A percentile compares a stretch with the other conserved stretches of the same genome.
phyloP scores from a whole-genome alignment of 2,888 invertebrate species.

The Scaptodrosophila latifasciaeformis region DNA sequence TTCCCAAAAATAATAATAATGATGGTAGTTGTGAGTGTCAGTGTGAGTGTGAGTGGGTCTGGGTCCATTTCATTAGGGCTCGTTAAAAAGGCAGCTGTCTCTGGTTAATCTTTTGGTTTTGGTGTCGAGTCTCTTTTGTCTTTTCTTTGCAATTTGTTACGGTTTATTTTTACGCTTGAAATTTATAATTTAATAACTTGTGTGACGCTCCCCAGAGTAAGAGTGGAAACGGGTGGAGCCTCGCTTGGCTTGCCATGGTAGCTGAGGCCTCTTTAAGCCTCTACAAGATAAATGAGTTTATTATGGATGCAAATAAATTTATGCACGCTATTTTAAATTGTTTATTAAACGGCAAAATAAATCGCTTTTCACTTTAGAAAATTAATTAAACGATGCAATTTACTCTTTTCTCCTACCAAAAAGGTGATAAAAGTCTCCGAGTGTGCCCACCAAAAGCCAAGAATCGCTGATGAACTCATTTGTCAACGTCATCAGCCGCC shows the following conservation, averaged over 20 bases:
- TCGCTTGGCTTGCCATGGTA: constrained; percentile 7
- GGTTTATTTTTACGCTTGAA: constrained; percentile 65
- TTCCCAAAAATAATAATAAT: neutral
- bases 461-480: constrained; percentile 59
- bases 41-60: constrained; percentile 7
- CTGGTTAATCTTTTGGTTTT: too few species aligned
- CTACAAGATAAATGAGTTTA: constrained; percentile 60
- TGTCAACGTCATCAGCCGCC: constrained; percentile 48
- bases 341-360: constrained; percentile 66
- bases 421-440: constrained; percentile 8
- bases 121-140: constrained; percentile 32
- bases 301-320: constrained; percentile 59
- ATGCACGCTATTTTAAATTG: constrained; percentile 64
- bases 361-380: constrained; percentile 63
- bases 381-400: constrained; percentile 35
- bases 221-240: too few species aligned
- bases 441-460: neutral
- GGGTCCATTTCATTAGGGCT: constrained; percentile 49
- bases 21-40: neutral
- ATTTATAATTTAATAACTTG: constrained; percentile 60
- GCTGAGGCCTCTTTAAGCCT: constrained; percentile 35
- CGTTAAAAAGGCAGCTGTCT: constrained; percentile 41
- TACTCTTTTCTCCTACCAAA: constrained; percentile 7
- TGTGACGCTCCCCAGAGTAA: too few species aligned
- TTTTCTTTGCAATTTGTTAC: constrained; percentile 50